Evolutionary conservation across 2,888 invertebrate species (phyloP).

Genomic region (Pachydiplax longipennis): DNA sequence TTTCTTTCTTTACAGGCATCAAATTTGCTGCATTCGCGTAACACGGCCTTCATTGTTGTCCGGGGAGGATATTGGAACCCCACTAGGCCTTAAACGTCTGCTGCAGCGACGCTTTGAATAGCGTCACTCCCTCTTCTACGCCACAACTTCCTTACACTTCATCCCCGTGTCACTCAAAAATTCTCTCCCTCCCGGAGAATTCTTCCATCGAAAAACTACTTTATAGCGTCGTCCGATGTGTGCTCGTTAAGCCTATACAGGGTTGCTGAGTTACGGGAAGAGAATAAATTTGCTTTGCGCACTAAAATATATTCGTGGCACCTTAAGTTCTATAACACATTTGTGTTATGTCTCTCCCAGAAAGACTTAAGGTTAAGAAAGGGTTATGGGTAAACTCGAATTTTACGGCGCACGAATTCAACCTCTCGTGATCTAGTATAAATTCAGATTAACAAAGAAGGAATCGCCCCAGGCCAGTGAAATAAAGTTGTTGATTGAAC

Average conservation of each 20-base stretch:
- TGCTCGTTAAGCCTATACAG: too few relatives aligned
- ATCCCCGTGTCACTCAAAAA: constrained; percentile 32
- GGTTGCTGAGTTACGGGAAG: neutral
- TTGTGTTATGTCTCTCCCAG: too few relatives aligned
- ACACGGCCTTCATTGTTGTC: constrained; percentile 31
- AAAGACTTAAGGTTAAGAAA: too few relatives aligned
- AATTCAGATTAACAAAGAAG: too few relatives aligned
- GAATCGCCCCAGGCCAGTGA: too few relatives aligned
- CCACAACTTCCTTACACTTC: constrained; percentile 15
- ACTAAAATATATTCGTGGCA: neutral
- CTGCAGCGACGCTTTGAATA: constrained; percentile 10
- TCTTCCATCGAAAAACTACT: too few relatives aligned
- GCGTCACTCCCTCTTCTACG: neutral
- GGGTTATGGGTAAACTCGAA: too few relatives aligned
- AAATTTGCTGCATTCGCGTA: constrained; percentile 35
- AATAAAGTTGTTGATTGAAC: too few relatives aligned
- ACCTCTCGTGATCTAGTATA: too few relatives aligned
- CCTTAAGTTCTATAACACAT: neutral
- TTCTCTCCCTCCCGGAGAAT: neutral
- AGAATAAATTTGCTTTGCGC: neutral
- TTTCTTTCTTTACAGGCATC: constrained; percentile 32
- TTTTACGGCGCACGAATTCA: too few relatives aligned
- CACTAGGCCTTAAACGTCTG: neutral
- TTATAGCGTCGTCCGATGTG: too few relatives aligned
- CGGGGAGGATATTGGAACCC: constrained; percentile 30